Conservation (phyloP, 2,888 invertebrate species). For the Caenorhabditis sp. region DNA sequence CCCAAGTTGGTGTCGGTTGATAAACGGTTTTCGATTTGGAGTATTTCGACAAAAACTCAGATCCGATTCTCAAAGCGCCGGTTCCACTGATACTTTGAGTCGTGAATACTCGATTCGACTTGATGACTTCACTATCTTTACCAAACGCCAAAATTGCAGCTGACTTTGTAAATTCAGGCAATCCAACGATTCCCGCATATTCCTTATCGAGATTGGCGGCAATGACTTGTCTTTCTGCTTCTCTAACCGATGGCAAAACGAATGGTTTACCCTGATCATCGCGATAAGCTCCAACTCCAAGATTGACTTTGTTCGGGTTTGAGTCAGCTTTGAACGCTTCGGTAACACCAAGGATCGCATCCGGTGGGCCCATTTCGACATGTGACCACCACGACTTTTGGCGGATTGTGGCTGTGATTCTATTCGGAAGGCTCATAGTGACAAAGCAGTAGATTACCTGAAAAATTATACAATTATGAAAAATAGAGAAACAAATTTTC, state of each 20-base stretch:
- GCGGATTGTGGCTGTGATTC: neutral
- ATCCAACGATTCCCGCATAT: constrained; percentile 84
- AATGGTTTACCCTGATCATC: constrained; percentile 96
- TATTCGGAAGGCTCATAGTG: neutral
- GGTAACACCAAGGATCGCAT: constrained; percentile 87
- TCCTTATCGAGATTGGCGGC: constrained; percentile 85
- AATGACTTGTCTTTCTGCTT: constrained; percentile 84
- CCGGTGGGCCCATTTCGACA: constrained; percentile 69
- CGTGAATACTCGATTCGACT: constrained; percentile 73
- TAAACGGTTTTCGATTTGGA: constrained; percentile 81
- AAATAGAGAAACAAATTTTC: no score
- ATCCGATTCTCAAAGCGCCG: constrained; percentile 91
- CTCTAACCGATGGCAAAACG: constrained; percentile 93
- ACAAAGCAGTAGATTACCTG: neutral
- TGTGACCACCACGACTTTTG: constrained; percentile 61
- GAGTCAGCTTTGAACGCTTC: constrained; percentile 87
- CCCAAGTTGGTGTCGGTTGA: constrained; percentile 94
- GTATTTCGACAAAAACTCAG: constrained; percentile 83
- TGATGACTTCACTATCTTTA: constrained; percentile 78
- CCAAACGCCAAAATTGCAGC: constrained; percentile 87
- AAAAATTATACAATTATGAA: neutral
- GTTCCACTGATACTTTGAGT: constrained; percentile 94
- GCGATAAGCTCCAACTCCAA: constrained; percentile 84
- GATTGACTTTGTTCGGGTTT: constrained; percentile 92
- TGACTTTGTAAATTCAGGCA: constrained; percentile 83